These are phyloP conservation scores for Orthochromis indermauri DNA, from an alignment of 2,113 vertebrate genomes.

Conservation along the genomic window DNA sequence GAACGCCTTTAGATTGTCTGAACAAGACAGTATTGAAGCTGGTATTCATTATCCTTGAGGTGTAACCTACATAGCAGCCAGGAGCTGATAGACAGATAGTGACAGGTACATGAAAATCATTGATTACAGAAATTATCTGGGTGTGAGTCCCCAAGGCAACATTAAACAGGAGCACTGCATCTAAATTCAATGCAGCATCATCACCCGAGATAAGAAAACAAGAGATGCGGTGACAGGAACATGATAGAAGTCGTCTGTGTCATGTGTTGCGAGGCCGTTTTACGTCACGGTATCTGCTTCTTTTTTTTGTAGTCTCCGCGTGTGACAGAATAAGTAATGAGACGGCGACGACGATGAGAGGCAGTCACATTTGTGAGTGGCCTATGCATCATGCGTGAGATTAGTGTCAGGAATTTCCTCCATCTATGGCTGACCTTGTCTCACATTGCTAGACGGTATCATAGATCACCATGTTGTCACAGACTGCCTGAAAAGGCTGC, in stretches of 20 bases:
- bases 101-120: slow-evolving; percentile 45
- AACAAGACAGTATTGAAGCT: neutral
- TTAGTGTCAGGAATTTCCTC: slow-evolving; percentile 43
- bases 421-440: slow-evolving; percentile 52
- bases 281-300: neutral
- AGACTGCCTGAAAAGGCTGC: neutral
- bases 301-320: neutral
- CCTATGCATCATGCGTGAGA: slow-evolving; percentile 31
- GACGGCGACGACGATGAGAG: neutral
- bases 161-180: slow-evolving; percentile 23
- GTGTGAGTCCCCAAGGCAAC: slow-evolving; percentile 1
- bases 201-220: slow-evolving; percentile 26
- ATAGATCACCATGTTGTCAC: slow-evolving; percentile 31
- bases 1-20: neutral
- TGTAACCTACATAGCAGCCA: slow-evolving; percentile 9
- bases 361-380: neutral
- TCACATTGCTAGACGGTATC: neutral
- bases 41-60: slow-evolving; percentile 17
- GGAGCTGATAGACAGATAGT: slow-evolving; percentile 34
- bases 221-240: slow-evolving; percentile 1
- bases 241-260: slow-evolving; percentile 3
- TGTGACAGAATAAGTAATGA: neutral
- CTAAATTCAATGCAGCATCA: slow-evolving; percentile 5
- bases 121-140: slow-evolving; percentile 33
- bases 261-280: slow-evolving; percentile 1